A percentile compares a stretch with the other conserved stretches of the same genome.
phyloP scores from a whole-genome alignment of 2,888 invertebrate species.

The Ischnus inquisitorius region DNA sequence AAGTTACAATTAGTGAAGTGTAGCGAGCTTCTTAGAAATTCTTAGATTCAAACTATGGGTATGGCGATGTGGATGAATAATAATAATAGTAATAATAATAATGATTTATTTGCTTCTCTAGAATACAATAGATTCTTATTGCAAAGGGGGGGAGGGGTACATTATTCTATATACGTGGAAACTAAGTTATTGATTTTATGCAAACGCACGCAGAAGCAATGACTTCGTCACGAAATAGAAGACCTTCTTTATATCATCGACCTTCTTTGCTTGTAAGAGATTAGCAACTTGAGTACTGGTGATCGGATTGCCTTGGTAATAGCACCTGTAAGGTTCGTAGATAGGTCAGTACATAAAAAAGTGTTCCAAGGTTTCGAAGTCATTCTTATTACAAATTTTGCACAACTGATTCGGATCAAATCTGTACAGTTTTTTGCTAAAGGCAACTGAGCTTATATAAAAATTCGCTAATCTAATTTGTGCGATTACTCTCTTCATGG shows the following conservation, averaged over 20 bases:
- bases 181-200: constrained; percentile 8
- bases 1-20: too few species aligned
- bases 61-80: too few species aligned
- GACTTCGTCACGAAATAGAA: neutral
- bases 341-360: neutral
- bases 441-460: neutral
- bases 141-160: neutral
- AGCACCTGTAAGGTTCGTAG: neutral
- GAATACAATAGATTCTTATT: neutral
- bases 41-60: too few species aligned
- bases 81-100: neutral
- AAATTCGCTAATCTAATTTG: constrained; percentile 5
- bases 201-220: neutral
- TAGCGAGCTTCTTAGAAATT: too few species aligned
- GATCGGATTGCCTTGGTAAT: neutral
- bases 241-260: constrained; percentile 1
- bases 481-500: constrained; percentile 22
- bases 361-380: neutral
- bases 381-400: neutral
- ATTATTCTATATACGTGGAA: neutral
- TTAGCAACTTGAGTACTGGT: neutral
- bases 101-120: neutral
- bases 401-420: neutral
- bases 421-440: neutral
- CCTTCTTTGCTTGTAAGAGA: neutral